Evolutionary conservation across 2,888 invertebrate genomes (phyloP).

Genomic region (Xestia sexstrigata): DNA sequence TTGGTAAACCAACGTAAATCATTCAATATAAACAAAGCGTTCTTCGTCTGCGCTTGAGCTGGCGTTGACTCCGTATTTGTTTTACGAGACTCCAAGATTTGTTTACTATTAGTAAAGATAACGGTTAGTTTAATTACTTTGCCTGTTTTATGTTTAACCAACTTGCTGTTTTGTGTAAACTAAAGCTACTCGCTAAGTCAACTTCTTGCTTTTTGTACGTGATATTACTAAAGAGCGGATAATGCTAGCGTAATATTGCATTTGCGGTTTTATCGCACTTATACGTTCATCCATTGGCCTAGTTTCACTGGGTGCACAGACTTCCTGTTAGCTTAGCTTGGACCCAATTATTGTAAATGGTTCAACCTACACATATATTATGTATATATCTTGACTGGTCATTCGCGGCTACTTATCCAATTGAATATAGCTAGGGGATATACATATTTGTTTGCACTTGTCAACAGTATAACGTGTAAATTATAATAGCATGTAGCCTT

Average conservation of each 20-base stretch:
- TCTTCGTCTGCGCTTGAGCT: conserved; percentile 63
- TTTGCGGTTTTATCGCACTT: conserved; percentile 48
- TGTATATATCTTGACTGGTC: conserved; percentile 48
- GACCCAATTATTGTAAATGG: conserved; percentile 66
- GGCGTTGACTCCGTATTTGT: conserved; percentile 77
- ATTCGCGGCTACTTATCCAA: conserved; percentile 50
- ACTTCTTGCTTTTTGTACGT: conserved; percentile 55
- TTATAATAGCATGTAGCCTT: background rate
- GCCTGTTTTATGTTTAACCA: conserved; percentile 78
- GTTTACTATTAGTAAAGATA: conserved; percentile 82
- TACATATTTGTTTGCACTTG: conserved; percentile 16
- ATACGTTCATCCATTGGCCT: conserved; percentile 61
- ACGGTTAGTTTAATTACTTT: conserved; percentile 84
- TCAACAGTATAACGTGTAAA: conserved; percentile 23
- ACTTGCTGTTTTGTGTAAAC: conserved; percentile 71
- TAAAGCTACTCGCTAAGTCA: conserved; percentile 66
- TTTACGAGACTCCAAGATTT: conserved; percentile 80
- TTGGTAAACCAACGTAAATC: conserved; percentile 72
- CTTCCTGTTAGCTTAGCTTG: conserved; percentile 73
- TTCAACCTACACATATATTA: conserved; percentile 62
- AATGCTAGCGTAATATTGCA: conserved; percentile 36
- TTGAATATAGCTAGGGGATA: conserved; percentile 26
- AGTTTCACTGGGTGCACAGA: conserved; percentile 66
- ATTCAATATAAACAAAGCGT: conserved; percentile 72
- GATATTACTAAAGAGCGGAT: conserved; percentile 33